phyloP scores from a whole-genome alignment of 2,113 vertebrate species.

The Picathartes gymnocephalus region DNA sequence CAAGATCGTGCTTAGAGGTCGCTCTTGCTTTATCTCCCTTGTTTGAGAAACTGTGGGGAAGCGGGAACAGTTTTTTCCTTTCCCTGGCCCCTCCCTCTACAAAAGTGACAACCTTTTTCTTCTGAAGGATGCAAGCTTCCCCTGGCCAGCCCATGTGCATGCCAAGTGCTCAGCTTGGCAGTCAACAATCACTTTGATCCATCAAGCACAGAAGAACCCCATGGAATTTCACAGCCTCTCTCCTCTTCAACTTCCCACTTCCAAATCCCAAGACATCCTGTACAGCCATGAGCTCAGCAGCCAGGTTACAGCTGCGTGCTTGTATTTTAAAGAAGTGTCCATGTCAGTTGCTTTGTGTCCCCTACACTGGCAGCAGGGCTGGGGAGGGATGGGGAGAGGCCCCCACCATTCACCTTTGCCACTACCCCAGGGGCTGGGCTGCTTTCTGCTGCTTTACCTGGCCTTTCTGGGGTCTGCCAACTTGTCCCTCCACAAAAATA shows the following conservation, averaged over 20 bases:
- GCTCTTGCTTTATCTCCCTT: not conserved
- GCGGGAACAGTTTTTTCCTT: not conserved
- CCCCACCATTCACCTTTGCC: not conserved
- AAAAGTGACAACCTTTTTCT: not conserved
- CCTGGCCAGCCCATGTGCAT: not conserved
- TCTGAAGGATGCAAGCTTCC: not conserved
- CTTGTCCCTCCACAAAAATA: not conserved
- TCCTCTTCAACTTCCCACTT: not conserved
- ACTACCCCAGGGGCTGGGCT: not conserved
- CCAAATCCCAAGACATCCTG: not conserved
- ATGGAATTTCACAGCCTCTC: not conserved
- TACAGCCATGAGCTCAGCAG: not conserved
- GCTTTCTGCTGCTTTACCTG: not conserved
- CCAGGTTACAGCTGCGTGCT: not conserved
- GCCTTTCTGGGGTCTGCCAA: not conserved
- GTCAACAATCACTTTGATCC: not conserved
- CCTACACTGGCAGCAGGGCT: not conserved
- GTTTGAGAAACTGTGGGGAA: not conserved
- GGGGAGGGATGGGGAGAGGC: not conserved
- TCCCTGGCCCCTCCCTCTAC: not conserved
- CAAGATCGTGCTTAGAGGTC: not conserved
- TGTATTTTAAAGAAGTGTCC: fast-evolving
- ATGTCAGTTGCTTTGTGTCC: not conserved
- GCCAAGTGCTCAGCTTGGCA: not conserved
- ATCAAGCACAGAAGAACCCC: not conserved